Conservation (phyloP, 2,888 invertebrate species). For the Vanessa cardui region DNA sequence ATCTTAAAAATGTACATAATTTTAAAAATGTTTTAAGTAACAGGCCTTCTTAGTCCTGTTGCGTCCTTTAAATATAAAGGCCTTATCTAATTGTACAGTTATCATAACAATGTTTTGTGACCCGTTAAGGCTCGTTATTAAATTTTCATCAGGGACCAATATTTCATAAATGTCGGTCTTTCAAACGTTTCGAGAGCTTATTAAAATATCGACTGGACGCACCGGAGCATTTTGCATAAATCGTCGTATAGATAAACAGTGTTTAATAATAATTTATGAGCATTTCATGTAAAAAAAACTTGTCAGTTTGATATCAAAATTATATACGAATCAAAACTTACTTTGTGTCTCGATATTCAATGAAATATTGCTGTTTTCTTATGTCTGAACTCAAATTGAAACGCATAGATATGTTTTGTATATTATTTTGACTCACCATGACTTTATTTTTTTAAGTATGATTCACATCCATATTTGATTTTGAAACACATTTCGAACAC, state of each 20-base stretch:
- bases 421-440: no score
- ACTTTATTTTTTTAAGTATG: no score
- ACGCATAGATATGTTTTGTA: no score
- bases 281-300: not conserved
- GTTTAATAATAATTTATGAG: not conserved
- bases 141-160: conserved; percentile 31
- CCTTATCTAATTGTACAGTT: conserved; percentile 9
- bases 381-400: no score
- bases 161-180: conserved; percentile 16
- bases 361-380: no score
- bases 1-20: no score
- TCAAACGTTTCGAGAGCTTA: conserved; percentile 16
- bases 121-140: conserved; percentile 23
- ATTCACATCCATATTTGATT: no score
- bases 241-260: not conserved
- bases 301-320: not conserved
- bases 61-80: no score
- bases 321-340: not conserved
- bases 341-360: no score
- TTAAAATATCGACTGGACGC: conserved; percentile 13
- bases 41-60: no score
- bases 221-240: conserved; percentile 7
- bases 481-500: no score
- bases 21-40: not conserved
- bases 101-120: conserved; percentile 14